A percentile compares a stretch with the other conserved stretches of the same genome.
These are phyloP conservation scores for Thalpophila matura DNA, from an alignment of 2,888 invertebrate species.

Conservation along the genomic window DNA sequence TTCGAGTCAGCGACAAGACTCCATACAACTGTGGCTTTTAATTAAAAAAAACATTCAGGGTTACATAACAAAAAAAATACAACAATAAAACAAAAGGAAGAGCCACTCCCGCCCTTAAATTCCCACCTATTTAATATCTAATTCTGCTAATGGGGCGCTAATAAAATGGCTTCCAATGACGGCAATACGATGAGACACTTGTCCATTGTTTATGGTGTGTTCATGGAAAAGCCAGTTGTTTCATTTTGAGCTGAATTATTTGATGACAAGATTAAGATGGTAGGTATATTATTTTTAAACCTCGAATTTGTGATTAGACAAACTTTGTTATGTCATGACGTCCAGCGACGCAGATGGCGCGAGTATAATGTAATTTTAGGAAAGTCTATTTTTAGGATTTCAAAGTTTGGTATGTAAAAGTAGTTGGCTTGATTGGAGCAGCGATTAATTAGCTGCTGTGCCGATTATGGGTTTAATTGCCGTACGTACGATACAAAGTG, in stretches of 20 bases:
- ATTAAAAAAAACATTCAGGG: too few relatives aligned
- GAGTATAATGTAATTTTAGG: not conserved
- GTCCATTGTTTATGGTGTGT: constrained; percentile 27
- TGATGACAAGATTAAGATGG: not conserved
- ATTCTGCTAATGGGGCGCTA: constrained; percentile 47
- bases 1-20: too few relatives aligned
- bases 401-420: too few relatives aligned
- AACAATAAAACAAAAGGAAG: constrained; percentile 16
- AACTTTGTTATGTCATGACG: not conserved
- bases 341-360: not conserved
- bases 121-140: constrained; percentile 43
- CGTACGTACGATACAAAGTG: too few relatives aligned
- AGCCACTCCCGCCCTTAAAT: constrained; percentile 25
- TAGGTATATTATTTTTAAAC: too few relatives aligned
- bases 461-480: too few relatives aligned
- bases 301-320: constrained; percentile 6
- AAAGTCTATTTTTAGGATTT: not conserved
- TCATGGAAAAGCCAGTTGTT: constrained; percentile 6
- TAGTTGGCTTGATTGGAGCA: too few relatives aligned
- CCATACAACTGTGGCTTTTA: too few relatives aligned
- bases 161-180: constrained; percentile 27
- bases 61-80: not conserved
- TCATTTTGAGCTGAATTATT: not conserved
- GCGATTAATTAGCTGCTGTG: too few relatives aligned
- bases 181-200: constrained; percentile 31